Evolutionary conservation across 2,113 vertebrate genomes (phyloP).

Genomic region (Pollachius pollachius): DNA sequence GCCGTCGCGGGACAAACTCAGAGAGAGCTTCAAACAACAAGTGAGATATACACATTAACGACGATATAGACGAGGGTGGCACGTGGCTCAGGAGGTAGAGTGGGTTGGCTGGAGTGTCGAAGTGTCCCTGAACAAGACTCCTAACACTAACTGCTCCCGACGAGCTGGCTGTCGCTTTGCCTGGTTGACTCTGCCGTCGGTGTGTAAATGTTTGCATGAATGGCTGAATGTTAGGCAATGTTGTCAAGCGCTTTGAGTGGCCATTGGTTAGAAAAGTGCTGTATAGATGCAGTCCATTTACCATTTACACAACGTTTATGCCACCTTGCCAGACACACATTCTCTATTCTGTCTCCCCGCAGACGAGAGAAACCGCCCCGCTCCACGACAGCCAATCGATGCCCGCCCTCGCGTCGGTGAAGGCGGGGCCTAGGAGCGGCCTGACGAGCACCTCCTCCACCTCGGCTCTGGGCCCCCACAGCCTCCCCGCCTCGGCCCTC

Average conservation of each 20-base stretch:
- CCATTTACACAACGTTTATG: background rate
- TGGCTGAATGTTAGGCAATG: too few relatives aligned
- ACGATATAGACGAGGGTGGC: too few relatives aligned
- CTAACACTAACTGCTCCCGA: too few relatives aligned
- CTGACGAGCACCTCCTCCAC: constrained; percentile 69
- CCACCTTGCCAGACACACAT: background rate
- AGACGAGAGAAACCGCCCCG: constrained; percentile 61
- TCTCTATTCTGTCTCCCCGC: constrained; percentile 10
- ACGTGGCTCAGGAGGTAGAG: too few relatives aligned
- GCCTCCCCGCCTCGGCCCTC: constrained; percentile 62
- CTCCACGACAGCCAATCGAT: constrained; percentile 55
- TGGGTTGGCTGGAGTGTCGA: too few relatives aligned
- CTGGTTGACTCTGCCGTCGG: too few relatives aligned
- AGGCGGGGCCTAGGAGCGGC: constrained; percentile 53
- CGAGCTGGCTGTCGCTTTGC: too few relatives aligned
- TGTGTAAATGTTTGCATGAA: too few relatives aligned
- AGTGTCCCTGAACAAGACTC: too few relatives aligned
- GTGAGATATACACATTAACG: constrained; percentile 20
- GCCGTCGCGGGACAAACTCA: constrained; percentile 83
- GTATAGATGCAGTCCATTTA: too few relatives aligned
- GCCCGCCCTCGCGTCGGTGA: constrained; percentile 18
- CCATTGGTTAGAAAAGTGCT: too few relatives aligned
- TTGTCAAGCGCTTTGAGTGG: too few relatives aligned
- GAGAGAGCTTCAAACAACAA: constrained; percentile 73
- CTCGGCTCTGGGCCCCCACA: constrained; percentile 62